These are phyloP conservation scores for Terrapene triunguis DNA, from an alignment of 2,113 vertebrate species.

Conservation along the genomic window DNA sequence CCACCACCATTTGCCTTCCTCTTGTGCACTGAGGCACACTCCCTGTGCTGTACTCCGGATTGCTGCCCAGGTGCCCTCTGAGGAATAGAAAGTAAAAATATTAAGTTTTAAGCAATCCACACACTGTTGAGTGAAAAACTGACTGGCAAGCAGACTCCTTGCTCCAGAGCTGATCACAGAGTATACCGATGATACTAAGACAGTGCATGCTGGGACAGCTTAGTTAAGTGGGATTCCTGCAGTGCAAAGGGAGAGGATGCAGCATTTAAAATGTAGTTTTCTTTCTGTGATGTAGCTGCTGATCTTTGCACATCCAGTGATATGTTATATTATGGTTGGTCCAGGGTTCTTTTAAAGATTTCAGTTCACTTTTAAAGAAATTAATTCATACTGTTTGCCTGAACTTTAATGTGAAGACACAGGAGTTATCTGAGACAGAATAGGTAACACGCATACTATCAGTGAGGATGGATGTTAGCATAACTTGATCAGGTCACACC, in stretches of 20 bases:
- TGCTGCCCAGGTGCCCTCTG: not conserved
- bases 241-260: not conserved
- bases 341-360: not conserved
- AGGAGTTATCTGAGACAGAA: not conserved
- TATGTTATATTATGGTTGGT: not conserved
- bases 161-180: not conserved
- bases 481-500: not conserved
- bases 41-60: not conserved
- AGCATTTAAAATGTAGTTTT: not conserved
- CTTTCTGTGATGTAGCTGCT: not conserved
- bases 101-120: not conserved
- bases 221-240: too few relatives aligned
- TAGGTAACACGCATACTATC: not conserved
- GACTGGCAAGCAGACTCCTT: not conserved
- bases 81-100: not conserved
- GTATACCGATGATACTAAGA: not conserved
- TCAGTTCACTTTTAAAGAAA: not conserved
- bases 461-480: not conserved
- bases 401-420: not conserved
- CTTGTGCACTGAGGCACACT: not conserved
- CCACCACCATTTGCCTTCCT: not conserved
- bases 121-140: not conserved
- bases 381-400: not conserved
- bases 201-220: not conserved
- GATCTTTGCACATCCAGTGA: not conserved